Percentiles rank a stretch among this genome's conserved stretches.
Conservation (phyloP, 2,888 invertebrate species). For the Torymus aiolomorphi region DNA sequence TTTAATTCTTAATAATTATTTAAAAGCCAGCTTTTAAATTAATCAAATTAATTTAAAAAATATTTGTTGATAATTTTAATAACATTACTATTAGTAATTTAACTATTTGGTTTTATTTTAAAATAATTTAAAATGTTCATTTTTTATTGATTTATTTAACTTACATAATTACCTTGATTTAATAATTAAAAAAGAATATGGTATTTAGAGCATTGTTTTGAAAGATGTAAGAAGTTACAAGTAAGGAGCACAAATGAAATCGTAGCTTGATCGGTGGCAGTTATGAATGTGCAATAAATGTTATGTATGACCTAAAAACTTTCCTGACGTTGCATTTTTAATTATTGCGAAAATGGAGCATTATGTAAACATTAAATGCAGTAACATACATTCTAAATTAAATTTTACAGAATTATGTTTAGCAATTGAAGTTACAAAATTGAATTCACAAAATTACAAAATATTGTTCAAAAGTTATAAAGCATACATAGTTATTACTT, state of each 20-base stretch:
- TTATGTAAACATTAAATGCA: conserved; percentile 43
- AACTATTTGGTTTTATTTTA: too few relatives aligned
- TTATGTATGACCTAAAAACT: conserved; percentile 21
- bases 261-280: conserved; percentile 11
- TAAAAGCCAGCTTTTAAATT: too few relatives aligned
- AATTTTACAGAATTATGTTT: conserved; percentile 21
- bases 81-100: too few relatives aligned
- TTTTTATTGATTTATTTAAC: too few relatives aligned
- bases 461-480: background rate
- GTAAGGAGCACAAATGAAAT: conserved; percentile 25
- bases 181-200: background rate
- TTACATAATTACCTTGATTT: too few relatives aligned
- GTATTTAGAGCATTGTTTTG: conserved; percentile 44
- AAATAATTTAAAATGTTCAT: too few relatives aligned
- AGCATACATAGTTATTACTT: background rate
- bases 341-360: conserved; percentile 37
- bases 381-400: conserved; percentile 9
- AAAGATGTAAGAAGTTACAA: background rate
- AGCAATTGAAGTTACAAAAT: conserved; percentile 6
- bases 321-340: conserved; percentile 35
- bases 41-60: too few relatives aligned
- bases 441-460: conserved; percentile 8
- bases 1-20: too few relatives aligned
- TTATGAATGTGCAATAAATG: conserved; percentile 9
- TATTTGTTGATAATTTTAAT: too few relatives aligned